phyloP scores from a whole-genome alignment of 1,140 invertebrate species.

The Euura lappo region DNA sequence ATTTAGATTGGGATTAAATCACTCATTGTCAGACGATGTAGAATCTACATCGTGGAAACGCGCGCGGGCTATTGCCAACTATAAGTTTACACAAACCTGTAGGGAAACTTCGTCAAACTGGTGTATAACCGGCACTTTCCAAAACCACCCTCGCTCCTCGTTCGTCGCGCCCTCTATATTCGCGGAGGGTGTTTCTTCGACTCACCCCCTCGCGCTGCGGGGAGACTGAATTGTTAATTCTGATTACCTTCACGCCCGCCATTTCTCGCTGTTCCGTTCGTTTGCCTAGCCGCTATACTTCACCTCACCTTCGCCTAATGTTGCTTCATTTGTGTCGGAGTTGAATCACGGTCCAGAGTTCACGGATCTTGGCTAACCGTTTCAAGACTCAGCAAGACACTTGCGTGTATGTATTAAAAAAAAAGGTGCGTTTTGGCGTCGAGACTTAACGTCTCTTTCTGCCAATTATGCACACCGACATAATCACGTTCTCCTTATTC shows the following conservation, averaged over 20 bases:
- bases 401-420: no score
- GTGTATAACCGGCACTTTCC: constrained; percentile 9
- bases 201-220: neutral
- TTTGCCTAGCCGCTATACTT: constrained; percentile 6
- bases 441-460: no score
- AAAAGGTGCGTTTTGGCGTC: no score
- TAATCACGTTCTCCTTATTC: neutral
- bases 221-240: constrained; percentile 42
- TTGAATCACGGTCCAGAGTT: constrained; percentile 33
- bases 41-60: no score
- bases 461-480: no score
- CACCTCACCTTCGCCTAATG: constrained; percentile 28
- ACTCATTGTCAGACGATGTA: no score
- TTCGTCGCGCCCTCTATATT: neutral
- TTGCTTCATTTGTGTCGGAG: constrained; percentile 38
- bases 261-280: constrained; percentile 7
- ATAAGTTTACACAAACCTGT: constrained; percentile 9
- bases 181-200: neutral
- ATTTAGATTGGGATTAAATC: neutral
- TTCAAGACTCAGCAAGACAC: no score
- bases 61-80: no score
- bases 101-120: constrained; percentile 24
- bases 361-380: constrained; percentile 26
- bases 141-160: neutral
- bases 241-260: constrained; percentile 34